Percentiles rank a stretch among this genome's conserved stretches.
Conservation (phyloP, 2,797 vertebrate species). For the Graptemys geographica region DNA sequence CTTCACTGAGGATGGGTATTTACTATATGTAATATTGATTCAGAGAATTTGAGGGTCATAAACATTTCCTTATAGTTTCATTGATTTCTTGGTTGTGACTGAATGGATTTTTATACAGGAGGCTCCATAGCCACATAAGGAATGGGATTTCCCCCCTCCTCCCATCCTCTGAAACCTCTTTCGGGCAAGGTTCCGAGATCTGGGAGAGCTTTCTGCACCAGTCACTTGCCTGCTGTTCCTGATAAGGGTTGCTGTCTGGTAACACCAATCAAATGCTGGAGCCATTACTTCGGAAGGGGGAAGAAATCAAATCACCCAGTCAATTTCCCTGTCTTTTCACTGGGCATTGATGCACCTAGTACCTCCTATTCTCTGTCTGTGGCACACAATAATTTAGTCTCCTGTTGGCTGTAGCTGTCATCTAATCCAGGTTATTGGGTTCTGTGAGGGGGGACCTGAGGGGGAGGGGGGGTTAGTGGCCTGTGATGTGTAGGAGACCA, state of each 20-base stretch:
- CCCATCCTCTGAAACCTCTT: background rate
- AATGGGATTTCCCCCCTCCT: background rate
- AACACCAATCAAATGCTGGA: rapidly evolving
- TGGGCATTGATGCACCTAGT: background rate
- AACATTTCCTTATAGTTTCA: background rate
- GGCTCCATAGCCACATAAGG: background rate
- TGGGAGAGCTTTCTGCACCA: background rate
- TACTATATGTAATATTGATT: background rate
- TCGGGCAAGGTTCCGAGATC: background rate
- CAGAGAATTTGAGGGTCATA: background rate
- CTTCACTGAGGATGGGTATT: background rate
- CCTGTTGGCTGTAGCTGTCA: background rate
- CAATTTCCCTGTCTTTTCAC: background rate
- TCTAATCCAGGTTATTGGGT: background rate
- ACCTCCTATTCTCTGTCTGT: background rate
- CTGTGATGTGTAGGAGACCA: background rate
- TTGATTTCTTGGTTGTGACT: background rate
- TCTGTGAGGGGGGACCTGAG: background rate
- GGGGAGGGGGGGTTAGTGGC: background rate
- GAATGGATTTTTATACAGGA: background rate
- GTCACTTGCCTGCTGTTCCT: background rate
- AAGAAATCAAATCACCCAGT: background rate
- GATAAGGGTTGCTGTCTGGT: background rate
- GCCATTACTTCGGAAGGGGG: background rate
- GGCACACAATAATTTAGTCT: background rate